Evolutionary conservation across 64 coral and sea anemone genomes (phyloP).

Genomic region (Porites lutea): DNA sequence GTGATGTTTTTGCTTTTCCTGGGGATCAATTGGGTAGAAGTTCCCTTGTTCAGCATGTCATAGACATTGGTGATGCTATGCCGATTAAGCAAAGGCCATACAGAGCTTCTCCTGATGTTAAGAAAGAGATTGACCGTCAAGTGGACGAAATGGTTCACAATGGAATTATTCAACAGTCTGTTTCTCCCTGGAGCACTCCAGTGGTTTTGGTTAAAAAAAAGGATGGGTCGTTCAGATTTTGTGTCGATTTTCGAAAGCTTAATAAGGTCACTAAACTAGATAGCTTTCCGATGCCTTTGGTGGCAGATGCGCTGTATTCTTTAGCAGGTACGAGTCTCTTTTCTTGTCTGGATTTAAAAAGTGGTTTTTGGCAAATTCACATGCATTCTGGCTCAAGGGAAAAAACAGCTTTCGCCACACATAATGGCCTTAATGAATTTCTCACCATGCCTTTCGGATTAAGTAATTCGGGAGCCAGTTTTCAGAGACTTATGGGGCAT

Average conservation of each 20-base stretch:
- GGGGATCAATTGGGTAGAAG: too few relatives aligned
- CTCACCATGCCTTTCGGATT: slow-evolving; percentile 5
- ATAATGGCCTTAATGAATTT: slow-evolving; percentile 25
- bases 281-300: slow-evolving; percentile 10
- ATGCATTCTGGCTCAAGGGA: neutral
- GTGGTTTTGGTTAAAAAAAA: slow-evolving; percentile 43
- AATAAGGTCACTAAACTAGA: slow-evolving; percentile 9
- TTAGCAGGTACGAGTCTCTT: neutral
- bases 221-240: neutral
- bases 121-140: neutral
- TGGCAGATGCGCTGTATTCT: too few relatives aligned
- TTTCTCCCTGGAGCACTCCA: slow-evolving; percentile 10
- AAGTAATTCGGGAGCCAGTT: slow-evolving; percentile 5
- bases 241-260: neutral
- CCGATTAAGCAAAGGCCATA: neutral
- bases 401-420: slow-evolving; percentile 1
- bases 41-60: too few relatives aligned
- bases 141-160: slow-evolving; percentile 13
- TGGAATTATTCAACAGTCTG: slow-evolving; percentile 12
- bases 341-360: slow-evolving; percentile 1
- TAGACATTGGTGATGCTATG: neutral
- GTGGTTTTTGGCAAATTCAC: slow-evolving; percentile 40
- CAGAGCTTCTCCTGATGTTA: neutral
- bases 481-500: slow-evolving; percentile 20
- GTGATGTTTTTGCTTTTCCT: too few relatives aligned